Base-by-base conservation (phyloP, 2,113 vertebrate species). In the Morone chrysops region DNA sequence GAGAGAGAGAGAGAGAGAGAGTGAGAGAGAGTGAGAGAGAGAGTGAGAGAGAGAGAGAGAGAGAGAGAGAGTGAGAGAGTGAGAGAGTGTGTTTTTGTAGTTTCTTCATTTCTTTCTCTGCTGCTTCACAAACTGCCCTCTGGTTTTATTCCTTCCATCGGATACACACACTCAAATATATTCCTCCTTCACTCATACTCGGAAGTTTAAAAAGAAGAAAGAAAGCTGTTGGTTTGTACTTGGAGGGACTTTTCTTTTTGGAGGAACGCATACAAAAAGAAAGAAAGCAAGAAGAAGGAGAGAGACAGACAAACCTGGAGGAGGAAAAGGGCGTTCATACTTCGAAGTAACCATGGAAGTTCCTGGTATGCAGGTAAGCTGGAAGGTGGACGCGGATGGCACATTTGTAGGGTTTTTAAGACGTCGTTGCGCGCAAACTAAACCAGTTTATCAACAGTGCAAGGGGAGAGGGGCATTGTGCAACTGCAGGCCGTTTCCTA, bases 321-420 rank as follows among this genome's bases (percentile, higher is more conserved):
- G 91, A 91, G 88, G 84, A 89, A 85, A 17, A 91, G 91, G 87
- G 82, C 82, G 86, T 86, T 87, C 78, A 60, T 40, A 70, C 87
- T 67, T 81, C 62, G 86, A 87, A 88, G 85, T 81, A 56, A 82
- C 85, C 85, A 94, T 94, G 93, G 93, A 94, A 54, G 93, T 93
- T 91, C 92, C 92, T 88, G 93, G 93, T 89, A 93, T 93, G 91
- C 93, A 94, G 93, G 93, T 94, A 59, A 92, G 90, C 1, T 6
- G 16, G 69, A 86, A 91, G 92, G 88, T 91, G 84, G 77, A 87
- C 66, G 43, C 61, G 3, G 17, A 31, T 22, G 60, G 4, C 11
- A 0, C 6, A 2, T 45, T 6, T 76, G 9, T 25, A 7, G 53
- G 16, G 12, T 16, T 4, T 16, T 16, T 4, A 22, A 16, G 3